phyloP scores from a whole-genome alignment of 2,797 vertebrate species.

The Sparus aurata region DNA sequence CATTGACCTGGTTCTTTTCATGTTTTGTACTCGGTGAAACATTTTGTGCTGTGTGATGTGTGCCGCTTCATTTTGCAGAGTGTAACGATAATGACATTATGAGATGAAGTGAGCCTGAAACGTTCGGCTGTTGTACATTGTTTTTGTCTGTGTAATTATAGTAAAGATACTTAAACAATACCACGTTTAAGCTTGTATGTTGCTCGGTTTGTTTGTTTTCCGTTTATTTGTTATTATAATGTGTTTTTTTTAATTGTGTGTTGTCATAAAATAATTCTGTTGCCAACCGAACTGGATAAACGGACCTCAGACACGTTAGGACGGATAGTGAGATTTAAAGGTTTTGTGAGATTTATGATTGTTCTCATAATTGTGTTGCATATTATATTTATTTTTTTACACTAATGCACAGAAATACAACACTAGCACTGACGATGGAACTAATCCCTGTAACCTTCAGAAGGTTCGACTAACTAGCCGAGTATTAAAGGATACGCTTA shows the following conservation, averaged over 20 bases:
- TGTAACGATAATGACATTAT: constrained; percentile 63
- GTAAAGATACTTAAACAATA: constrained; percentile 84
- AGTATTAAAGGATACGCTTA: too few relatives aligned
- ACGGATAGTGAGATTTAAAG: background rate
- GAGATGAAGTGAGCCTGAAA: constrained; percentile 70
- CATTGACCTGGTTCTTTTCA: constrained; percentile 73
- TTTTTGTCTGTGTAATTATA: constrained; percentile 86
- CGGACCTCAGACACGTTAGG: background rate
- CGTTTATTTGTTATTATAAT: background rate
- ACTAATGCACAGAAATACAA: too few relatives aligned
- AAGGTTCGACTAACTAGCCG: too few relatives aligned
- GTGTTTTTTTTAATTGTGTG: background rate
- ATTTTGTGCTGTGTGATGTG: constrained; percentile 73
- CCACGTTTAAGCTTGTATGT: constrained; percentile 12
- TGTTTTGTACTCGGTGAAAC: constrained; percentile 80
- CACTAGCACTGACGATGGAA: too few relatives aligned
- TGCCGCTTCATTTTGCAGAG: constrained; percentile 73
- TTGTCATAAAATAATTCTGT: background rate
- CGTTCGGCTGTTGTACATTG: constrained; percentile 84
- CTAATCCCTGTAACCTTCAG: too few relatives aligned
- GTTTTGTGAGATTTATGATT: background rate
- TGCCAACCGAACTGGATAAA: background rate
- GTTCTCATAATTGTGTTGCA: too few relatives aligned
- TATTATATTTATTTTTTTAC: too few relatives aligned
- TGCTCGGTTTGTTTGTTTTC: background rate